A percentile compares a stretch with the other conserved stretches of the same genome.
phyloP scores from a whole-genome alignment of 2,113 vertebrate species.

The Atlantisia rogersi region DNA sequence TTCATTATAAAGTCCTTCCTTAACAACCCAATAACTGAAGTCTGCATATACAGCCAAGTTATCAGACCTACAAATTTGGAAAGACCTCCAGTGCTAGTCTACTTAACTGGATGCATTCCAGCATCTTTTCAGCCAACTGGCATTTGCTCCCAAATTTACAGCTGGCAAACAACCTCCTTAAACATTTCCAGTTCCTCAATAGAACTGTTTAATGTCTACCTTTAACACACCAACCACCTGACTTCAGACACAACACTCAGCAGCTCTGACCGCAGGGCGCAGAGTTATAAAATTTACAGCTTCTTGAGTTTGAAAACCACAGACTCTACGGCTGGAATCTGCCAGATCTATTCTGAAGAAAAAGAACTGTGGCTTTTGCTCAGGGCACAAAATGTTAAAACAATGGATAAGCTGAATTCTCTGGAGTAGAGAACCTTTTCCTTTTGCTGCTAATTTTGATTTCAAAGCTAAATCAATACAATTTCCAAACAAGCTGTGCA shows the following conservation, averaged over 20 bases:
- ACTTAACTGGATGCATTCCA: conserved; percentile 79
- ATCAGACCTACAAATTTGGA: conserved; percentile 72
- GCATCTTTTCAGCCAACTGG: conserved; percentile 75
- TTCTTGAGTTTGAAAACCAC: conserved; percentile 72
- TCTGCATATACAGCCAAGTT: conserved; percentile 40
- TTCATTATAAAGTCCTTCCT: conserved; percentile 19
- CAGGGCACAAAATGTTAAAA: conserved; percentile 29
- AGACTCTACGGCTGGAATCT: conserved; percentile 39
- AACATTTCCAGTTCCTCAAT: conserved; percentile 77
- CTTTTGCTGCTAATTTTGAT: conserved; percentile 50
- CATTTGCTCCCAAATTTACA: conserved; percentile 80
- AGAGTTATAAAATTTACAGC: conserved; percentile 84
- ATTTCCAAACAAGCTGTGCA: conserved; percentile 20
- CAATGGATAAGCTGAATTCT: conserved; percentile 44
- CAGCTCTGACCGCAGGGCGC: conserved; percentile 75
- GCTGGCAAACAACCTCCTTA: conserved; percentile 76
- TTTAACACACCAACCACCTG: conserved; percentile 81
- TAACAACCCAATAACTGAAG: conserved; percentile 12
- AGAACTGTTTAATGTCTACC: conserved; percentile 80
- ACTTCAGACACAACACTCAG: conserved; percentile 79
- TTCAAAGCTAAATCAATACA: conserved; percentile 37
- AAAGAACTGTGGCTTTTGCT: conserved; percentile 1
- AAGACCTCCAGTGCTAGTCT: conserved; percentile 73
- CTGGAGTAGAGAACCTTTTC: conserved; percentile 23
- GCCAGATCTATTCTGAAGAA: conserved; percentile 38